A percentile compares a stretch with the other conserved stretches of the same genome.
phyloP scores from a whole-genome alignment of 2,888 invertebrate species.

The Pocota personata region DNA sequence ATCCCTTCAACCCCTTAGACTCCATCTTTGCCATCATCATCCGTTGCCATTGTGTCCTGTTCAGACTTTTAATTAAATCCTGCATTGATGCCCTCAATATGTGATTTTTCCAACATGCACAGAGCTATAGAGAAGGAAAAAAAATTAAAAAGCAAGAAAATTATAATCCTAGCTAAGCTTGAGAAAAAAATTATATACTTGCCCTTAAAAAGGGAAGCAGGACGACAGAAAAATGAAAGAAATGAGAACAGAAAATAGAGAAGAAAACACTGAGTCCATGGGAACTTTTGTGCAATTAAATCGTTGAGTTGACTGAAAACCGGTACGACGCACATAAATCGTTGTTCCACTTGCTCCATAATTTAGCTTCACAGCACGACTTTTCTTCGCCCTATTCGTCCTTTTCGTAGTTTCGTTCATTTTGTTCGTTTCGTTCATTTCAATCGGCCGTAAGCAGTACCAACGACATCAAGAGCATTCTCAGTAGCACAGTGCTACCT shows the following conservation, averaged over 20 bases:
- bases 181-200: constrained; percentile 34
- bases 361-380: constrained; percentile 59
- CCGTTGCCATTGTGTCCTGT: constrained; percentile 43
- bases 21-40: constrained; percentile 16
- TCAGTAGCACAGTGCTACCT: constrained; percentile 56
- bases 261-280: constrained; percentile 41
- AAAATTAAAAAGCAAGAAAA: constrained; percentile 45
- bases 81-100: constrained; percentile 60
- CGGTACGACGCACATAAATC: constrained; percentile 65
- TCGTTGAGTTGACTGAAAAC: constrained; percentile 67
- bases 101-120: constrained; percentile 44
- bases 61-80: constrained; percentile 70
- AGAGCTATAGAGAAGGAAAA: background rate
- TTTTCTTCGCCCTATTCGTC: constrained; percentile 39
- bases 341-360: constrained; percentile 65
- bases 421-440: constrained; percentile 38
- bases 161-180: constrained; percentile 51
- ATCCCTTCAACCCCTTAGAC: background rate
- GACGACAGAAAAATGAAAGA: constrained; percentile 14
- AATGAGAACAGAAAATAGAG: constrained; percentile 43
- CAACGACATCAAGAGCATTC: constrained; percentile 52
- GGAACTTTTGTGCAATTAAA: constrained; percentile 60
- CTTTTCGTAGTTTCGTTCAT: constrained; percentile 26
- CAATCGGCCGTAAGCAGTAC: constrained; percentile 63
- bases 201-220: constrained; percentile 10